Percentiles rank a stretch among this genome's conserved stretches.
These are phyloP conservation scores for Philypnodon macrostomus DNA, from an alignment of 2,797 vertebrate genomes.

Conservation along the genomic window DNA sequence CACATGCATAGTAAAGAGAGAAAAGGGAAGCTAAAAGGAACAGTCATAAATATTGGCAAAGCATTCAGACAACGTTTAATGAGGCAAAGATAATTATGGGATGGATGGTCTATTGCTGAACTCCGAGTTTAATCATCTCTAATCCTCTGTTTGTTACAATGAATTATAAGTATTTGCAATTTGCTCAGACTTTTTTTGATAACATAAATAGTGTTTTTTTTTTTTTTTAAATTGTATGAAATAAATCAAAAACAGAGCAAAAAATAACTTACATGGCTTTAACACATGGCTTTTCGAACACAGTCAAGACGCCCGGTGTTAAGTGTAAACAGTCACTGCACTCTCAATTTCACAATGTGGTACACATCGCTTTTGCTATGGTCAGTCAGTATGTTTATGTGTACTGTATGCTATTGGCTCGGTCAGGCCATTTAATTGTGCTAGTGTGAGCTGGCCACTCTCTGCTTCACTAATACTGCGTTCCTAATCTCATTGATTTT, in stretches of 20 bases:
- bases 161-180: too few relatives aligned
- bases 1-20: too few relatives aligned
- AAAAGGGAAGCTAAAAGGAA: too few relatives aligned
- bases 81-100: slow-evolving; percentile 3
- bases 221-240: too few relatives aligned
- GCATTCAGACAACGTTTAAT: background rate
- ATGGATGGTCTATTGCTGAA: background rate
- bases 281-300: background rate
- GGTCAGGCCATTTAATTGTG: slow-evolving; percentile 3
- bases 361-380: background rate
- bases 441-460: background rate
- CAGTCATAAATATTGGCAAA: too few relatives aligned
- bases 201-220: too few relatives aligned
- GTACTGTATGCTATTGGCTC: background rate
- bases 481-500: slow-evolving; percentile 4
- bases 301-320: background rate
- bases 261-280: background rate
- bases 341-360: background rate
- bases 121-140: background rate
- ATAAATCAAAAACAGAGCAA: too few relatives aligned
- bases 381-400: background rate
- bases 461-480: background rate
- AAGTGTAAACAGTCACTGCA: background rate
- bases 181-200: too few relatives aligned
- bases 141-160: too few relatives aligned